These are phyloP conservation scores for Myiagra hebetior DNA, from an alignment of 2,113 vertebrate species.

Conservation along the genomic window DNA sequence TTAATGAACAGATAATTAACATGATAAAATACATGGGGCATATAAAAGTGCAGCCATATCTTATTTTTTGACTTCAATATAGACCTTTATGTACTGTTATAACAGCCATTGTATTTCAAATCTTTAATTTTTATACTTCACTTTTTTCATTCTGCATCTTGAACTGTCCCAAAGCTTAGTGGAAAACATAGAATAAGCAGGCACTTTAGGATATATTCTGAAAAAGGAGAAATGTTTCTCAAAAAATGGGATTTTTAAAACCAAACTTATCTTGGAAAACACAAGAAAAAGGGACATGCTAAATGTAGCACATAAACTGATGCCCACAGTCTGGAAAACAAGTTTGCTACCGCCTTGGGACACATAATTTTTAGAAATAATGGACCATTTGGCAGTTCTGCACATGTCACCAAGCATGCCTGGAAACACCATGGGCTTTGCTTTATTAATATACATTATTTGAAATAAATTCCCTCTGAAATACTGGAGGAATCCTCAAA, in stretches of 20 bases:
- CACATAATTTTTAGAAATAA: constrained; percentile 77
- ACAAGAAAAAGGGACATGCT: constrained; percentile 10
- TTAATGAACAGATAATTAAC: constrained; percentile 28
- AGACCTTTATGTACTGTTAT: not conserved
- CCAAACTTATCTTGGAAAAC: not conserved
- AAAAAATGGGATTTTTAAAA: not conserved
- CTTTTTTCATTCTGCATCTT: not conserved
- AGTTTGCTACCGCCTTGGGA: constrained; percentile 69
- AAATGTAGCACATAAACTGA: constrained; percentile 31
- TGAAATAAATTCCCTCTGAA: constrained; percentile 38
- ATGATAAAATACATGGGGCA: not conserved
- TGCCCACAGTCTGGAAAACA: constrained; percentile 64
- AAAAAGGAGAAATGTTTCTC: not conserved
- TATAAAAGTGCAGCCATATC: not conserved
- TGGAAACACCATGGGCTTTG: constrained; percentile 56
- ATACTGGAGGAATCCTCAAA: constrained; percentile 38
- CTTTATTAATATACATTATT: constrained; percentile 69
- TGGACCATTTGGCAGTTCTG: constrained; percentile 73
- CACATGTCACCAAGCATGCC: constrained; percentile 63
- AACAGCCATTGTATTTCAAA: not conserved
- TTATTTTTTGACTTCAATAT: constrained; percentile 15
- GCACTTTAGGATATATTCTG: not conserved
- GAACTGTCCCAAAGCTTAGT: not conserved
- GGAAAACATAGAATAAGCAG: not conserved
- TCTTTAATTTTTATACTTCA: not conserved